Evolutionary conservation across 64 coral and sea anemone genomes (phyloP).

Genomic region (Stylophora pistillata): DNA sequence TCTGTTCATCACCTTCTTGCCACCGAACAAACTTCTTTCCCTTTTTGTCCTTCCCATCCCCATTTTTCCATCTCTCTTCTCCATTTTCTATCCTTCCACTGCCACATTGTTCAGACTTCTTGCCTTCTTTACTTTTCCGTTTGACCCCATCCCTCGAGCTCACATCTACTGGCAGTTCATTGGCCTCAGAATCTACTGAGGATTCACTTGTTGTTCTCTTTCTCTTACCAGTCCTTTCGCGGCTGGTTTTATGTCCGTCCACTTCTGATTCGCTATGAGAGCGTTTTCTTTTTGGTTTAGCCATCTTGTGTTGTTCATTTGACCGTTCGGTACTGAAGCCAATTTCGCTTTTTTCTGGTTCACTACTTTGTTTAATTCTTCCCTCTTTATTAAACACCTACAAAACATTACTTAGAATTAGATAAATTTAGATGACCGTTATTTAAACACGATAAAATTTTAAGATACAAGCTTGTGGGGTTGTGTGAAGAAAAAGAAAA

Average conservation of each 20-base stretch:
- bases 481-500: too few species aligned
- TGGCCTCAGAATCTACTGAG: constrained; percentile 66
- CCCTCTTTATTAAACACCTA: constrained; percentile 50
- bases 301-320: constrained; percentile 53
- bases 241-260: constrained; percentile 27
- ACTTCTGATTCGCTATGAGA: constrained; percentile 91
- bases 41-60: constrained; percentile 22
- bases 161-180: neutral
- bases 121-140: neutral
- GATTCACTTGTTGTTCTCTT: constrained; percentile 84
- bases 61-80: neutral
- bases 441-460: too few species aligned
- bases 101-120: neutral
- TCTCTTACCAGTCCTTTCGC: constrained; percentile 68
- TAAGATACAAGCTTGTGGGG: too few species aligned
- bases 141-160: neutral
- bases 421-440: too few species aligned
- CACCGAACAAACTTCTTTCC: constrained; percentile 60
- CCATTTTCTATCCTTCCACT: neutral
- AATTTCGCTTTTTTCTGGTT: constrained; percentile 50
- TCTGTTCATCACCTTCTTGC: constrained; percentile 25
- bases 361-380: constrained; percentile 29
- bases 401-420: neutral
- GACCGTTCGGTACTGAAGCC: neutral
- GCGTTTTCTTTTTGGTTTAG: constrained; percentile 65